Base-by-base conservation (phyloP, 1,140 invertebrate species). In the Choristoneura fumiferana region DNA sequence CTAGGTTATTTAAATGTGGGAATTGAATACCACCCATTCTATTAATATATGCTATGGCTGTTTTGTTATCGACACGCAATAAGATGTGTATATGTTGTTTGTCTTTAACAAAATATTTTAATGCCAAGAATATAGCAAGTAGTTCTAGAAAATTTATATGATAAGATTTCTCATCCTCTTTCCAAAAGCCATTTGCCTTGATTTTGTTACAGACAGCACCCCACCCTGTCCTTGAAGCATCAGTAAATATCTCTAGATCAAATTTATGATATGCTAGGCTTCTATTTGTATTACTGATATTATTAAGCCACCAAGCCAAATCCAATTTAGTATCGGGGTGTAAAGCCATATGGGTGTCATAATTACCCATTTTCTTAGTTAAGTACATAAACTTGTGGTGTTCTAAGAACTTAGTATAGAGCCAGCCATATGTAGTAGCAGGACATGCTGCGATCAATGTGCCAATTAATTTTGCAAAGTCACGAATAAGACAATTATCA, bases 321-420 rank as follows among this genome's bases (percentile, higher is more conserved):
- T 54, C 52, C 13, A 15, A 13, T 8, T 35, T 39, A 18, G 39
- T 8, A 15, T 12, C n/a, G 10, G 1, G 0, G 22, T 0, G 10
- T 2, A 53, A 13, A 4, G 29, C 39, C 17, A 54, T 39, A 4
- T 29, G 22, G 8, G 13, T 12, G 9, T 60, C 58, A 38, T 56
- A 56, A 52, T 56, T 35, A 13, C 40, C 9, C 8, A 43, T 37
- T 8, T 54, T 2, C 12, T 35, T 12, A 45, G 18, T 1, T 34
- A 67, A 18, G 5, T 12, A 40, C 13, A 63, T 1, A 35, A 13
- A 59, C 57, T 71, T 71, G 39, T 53, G 43, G 18, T 59, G 38
- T 62, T 71, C 69, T 22, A 71, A 56, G 8, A 17, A 9, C 56
- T 72, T 72, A 4, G 56, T 69, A 17, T 72, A 53, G 12, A 68